Percentiles rank a stretch among this genome's conserved stretches.
These are phyloP conservation scores for Theretra japonica DNA, from an alignment of 2,888 invertebrate genomes.

Conservation along the genomic window DNA sequence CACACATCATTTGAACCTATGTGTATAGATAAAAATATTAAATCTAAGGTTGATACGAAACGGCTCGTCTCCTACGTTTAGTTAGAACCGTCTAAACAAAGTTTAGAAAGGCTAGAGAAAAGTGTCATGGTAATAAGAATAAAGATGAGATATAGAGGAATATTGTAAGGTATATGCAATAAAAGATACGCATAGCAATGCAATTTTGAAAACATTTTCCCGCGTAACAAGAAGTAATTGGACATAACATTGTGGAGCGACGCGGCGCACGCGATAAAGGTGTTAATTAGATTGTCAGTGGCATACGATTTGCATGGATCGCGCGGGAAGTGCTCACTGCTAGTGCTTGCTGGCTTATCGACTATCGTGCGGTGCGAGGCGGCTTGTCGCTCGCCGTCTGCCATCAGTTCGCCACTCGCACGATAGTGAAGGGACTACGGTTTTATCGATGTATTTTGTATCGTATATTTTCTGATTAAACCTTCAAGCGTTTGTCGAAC, in stretches of 20 bases:
- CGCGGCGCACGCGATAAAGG: conserved; percentile 31
- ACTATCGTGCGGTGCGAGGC: neutral
- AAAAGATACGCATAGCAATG: neutral
- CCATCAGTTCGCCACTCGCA: conserved; percentile 42
- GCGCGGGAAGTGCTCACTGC: conserved; percentile 1
- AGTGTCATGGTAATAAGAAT: too few species aligned
- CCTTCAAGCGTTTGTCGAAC: too few species aligned
- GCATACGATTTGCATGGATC: conserved; percentile 33
- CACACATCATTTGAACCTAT: too few species aligned
- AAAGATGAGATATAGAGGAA: too few species aligned
- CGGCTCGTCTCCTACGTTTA: too few species aligned
- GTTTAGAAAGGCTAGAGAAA: too few species aligned
- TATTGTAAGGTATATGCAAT: too few species aligned
- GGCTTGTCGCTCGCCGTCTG: conserved; percentile 38
- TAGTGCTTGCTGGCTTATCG: neutral
- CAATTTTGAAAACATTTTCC: neutral
- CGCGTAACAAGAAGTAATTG: conserved; percentile 18
- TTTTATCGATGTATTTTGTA: conserved; percentile 29
- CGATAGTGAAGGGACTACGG: conserved; percentile 39
- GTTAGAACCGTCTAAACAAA: too few species aligned
- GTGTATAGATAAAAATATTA: too few species aligned
- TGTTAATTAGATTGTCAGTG: conserved; percentile 34
- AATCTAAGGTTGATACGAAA: too few species aligned
- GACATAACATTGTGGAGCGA: conserved; percentile 25
- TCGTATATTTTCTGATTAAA: too few species aligned